Percentiles rank a stretch among this genome's conserved stretches.
Evolutionary conservation across 1,140 invertebrate species (phyloP).

Genomic region (Tetramorium alpestre): DNA sequence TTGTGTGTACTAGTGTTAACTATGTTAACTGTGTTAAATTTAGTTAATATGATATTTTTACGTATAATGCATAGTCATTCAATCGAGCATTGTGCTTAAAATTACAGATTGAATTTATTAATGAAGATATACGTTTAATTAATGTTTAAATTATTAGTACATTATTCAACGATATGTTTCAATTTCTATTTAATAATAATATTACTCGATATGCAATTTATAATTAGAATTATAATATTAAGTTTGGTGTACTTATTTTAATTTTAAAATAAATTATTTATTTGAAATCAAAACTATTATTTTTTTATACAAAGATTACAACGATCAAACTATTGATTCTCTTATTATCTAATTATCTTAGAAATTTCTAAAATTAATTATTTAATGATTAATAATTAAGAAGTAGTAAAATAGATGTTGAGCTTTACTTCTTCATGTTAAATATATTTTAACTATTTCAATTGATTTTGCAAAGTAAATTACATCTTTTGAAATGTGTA

Average conservation of each 20-base stretch:
- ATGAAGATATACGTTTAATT: constrained; percentile 3
- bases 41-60: neutral
- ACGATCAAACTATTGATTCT: neutral
- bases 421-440: neutral
- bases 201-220: neutral
- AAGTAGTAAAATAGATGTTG: neutral
- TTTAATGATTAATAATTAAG: neutral
- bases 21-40: neutral
- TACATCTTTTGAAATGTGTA: neutral
- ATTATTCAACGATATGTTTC: neutral
- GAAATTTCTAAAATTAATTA: constrained; percentile 1
- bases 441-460: neutral
- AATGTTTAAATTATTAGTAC: constrained; percentile 34
- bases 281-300: neutral
- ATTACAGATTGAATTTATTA: constrained; percentile 41
- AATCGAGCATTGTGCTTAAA: constrained; percentile 3
- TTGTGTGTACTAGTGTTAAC: neutral
- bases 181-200: neutral
- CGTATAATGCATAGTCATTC: neutral
- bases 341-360: neutral
- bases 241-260: neutral
- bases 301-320: neutral
- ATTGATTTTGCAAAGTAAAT: neutral
- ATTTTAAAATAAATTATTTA: neutral
- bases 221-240: constrained; percentile 1